Percentiles rank a stretch among this genome's conserved stretches.
Conservation (phyloP, 2,888 invertebrate genomes). For the Rhaphigaster nebulosa region DNA sequence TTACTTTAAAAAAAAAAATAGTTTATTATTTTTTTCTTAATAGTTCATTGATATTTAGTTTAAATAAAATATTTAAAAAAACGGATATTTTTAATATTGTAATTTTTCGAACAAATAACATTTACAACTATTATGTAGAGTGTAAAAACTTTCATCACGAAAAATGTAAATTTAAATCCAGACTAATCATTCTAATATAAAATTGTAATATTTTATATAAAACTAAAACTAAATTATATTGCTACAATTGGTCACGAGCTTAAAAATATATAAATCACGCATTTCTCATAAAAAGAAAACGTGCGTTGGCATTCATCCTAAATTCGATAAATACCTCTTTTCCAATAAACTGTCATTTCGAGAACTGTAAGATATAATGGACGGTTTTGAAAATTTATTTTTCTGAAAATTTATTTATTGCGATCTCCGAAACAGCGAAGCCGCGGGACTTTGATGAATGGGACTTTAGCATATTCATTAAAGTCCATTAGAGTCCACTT, state of each 20-base stretch:
- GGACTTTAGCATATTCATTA: slow-evolving; percentile 44
- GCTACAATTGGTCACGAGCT: neutral
- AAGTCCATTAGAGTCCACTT: slow-evolving; percentile 39
- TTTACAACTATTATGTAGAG: too few species aligned
- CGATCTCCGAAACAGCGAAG: neutral
- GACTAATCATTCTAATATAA: too few species aligned
- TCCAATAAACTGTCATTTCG: neutral
- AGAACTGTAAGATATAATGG: neutral
- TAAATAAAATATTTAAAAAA: too few species aligned
- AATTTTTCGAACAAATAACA: too few species aligned
- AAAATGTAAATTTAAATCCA: too few species aligned
- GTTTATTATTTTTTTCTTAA: too few species aligned
- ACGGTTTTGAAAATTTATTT: neutral
- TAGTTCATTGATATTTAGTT: too few species aligned
- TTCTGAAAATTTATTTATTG: neutral
- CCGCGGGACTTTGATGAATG: slow-evolving; percentile 25
- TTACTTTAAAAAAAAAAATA: too few species aligned
- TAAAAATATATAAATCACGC: neutral
- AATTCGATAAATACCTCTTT: neutral
- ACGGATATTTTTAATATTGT: too few species aligned
- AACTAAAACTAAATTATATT: neutral
- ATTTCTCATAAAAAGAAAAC: neutral
- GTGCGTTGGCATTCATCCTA: neutral
- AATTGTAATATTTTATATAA: too few species aligned
- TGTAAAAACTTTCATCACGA: too few species aligned